Evolutionary conservation across 2,113 vertebrate species (phyloP).

Genomic region (Macroglossus sobrinus): DNA sequence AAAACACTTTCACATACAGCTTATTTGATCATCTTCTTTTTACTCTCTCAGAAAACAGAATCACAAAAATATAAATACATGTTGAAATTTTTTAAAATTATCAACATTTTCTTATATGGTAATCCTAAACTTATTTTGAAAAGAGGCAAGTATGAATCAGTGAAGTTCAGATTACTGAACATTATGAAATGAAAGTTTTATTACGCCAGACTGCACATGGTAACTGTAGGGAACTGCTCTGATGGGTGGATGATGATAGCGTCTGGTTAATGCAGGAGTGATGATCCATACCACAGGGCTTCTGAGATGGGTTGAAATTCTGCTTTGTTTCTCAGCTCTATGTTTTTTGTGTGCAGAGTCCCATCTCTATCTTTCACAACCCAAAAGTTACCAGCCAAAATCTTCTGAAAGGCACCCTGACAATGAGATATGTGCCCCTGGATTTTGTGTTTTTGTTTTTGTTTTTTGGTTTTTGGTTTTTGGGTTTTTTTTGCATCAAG

Average conservation of each 20-base stretch:
- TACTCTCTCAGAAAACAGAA: neutral
- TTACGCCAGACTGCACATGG: neutral
- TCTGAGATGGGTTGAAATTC: neutral
- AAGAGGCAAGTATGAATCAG: neutral
- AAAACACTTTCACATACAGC: neutral
- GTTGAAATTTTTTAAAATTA: neutral
- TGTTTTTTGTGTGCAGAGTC: neutral
- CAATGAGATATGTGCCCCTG: neutral
- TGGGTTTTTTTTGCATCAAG: neutral
- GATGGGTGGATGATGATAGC: neutral
- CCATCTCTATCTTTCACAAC: neutral
- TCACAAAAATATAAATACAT: neutral
- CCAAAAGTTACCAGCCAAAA: neutral
- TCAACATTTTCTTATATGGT: neutral
- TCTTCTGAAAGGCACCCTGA: neutral
- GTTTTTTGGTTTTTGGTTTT: neutral
- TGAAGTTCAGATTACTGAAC: neutral
- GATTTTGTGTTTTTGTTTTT: neutral
- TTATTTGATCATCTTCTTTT: neutral
- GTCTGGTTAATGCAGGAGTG: neutral
- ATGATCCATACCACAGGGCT: neutral
- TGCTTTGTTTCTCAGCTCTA: neutral
- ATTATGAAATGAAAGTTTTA: slow-evolving; percentile 13
- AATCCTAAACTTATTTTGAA: neutral
- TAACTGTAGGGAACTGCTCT: neutral